A percentile compares a stretch with the other conserved stretches of the same genome.
Evolutionary conservation across 2,113 vertebrate species (phyloP).

Genomic region (Zootoca vivipara): DNA sequence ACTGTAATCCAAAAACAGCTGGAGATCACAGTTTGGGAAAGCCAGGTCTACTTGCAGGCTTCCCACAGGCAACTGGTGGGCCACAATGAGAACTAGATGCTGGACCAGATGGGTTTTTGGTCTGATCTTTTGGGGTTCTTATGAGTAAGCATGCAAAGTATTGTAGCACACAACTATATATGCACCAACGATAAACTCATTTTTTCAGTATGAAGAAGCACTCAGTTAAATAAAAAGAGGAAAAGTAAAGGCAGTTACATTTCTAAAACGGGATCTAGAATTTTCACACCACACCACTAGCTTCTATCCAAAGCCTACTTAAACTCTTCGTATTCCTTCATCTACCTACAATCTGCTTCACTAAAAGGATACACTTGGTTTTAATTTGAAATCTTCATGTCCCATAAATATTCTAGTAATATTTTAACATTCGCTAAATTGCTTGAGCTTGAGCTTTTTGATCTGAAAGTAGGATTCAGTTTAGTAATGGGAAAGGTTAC

Average conservation of each 20-base stretch:
- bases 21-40: too few species aligned
- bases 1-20: too few species aligned
- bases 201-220: background rate
- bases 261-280: fast-evolving
- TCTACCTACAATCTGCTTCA: background rate
- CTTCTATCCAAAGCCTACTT: background rate
- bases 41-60: too few species aligned
- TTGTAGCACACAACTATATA: too few species aligned
- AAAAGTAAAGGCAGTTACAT: background rate
- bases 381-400: constrained; percentile 37
- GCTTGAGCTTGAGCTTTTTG: background rate
- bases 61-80: too few species aligned
- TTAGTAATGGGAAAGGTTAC: background rate
- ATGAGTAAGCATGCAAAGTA: too few species aligned
- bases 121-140: too few species aligned
- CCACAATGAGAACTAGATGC: too few species aligned
- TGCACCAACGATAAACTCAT: too few species aligned
- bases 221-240: background rate
- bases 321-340: constrained; percentile 6
- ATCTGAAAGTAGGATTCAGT: background rate
- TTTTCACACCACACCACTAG: background rate
- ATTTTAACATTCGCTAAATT: background rate
- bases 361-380: constrained; percentile 9
- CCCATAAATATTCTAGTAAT: constrained; percentile 47
- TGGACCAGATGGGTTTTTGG: too few species aligned